Conservation (phyloP, 92 coral and sea anemone species). For the Zoanthus solanderi region DNA sequence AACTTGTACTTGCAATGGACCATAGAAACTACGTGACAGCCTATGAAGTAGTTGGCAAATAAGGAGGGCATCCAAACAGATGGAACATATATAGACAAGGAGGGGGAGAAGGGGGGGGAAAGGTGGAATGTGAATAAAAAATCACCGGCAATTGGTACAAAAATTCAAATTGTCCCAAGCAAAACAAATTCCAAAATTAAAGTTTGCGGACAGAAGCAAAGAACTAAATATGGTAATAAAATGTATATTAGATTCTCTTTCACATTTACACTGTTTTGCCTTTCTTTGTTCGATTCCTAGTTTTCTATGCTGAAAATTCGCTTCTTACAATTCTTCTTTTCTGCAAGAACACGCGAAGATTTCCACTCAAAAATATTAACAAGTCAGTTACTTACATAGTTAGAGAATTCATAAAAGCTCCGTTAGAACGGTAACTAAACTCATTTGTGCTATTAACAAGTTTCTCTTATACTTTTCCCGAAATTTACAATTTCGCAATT, state of each 20-base stretch:
- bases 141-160: no score
- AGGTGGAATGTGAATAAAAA: no score
- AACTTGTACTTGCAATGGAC: no score
- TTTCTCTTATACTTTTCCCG: not conserved
- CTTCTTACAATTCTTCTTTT: not conserved
- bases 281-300: not conserved
- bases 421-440: not conserved
- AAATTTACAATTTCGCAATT: constrained; percentile 26
- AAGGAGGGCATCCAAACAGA: no score
- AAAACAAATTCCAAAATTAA: no score
- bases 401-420: constrained; percentile 32
- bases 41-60: no score
- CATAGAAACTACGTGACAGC: no score
- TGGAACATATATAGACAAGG: no score
- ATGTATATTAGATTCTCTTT: constrained; percentile 1
- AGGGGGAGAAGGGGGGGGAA: no score
- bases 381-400: constrained; percentile 27
- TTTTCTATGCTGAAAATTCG: not conserved
- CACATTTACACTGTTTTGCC: not conserved
- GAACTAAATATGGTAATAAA: not conserved
- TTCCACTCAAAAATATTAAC: not conserved
- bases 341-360: not conserved
- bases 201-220: no score
- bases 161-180: no score
- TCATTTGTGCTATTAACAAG: constrained; percentile 8